Conservation (phyloP, 2,888 invertebrate species). For the Macrosoma leucophasiata region DNA sequence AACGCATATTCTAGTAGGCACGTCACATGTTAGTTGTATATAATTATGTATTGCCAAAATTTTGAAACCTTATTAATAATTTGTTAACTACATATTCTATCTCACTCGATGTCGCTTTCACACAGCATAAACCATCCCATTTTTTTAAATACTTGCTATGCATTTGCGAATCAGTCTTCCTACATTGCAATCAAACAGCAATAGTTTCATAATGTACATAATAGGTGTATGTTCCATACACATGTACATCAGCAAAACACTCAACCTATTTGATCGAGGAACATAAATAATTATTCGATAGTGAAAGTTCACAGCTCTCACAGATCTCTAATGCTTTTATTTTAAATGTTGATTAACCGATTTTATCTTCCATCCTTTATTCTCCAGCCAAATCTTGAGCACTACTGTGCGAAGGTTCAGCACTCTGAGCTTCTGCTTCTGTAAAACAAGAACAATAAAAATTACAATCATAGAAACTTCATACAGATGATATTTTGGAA, state of each 20-base stretch:
- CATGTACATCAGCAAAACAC: slow-evolving; percentile 12
- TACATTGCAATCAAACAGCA: slow-evolving; percentile 41
- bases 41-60: slow-evolving; percentile 36
- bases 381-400: slow-evolving; percentile 44
- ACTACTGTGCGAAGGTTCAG: slow-evolving; percentile 60
- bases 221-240: slow-evolving; percentile 20
- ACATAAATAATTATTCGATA: slow-evolving; percentile 19
- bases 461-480: slow-evolving; percentile 9
- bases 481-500: neutral
- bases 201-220: slow-evolving; percentile 16
- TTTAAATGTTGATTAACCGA: slow-evolving; percentile 22
- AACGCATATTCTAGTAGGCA: slow-evolving; percentile 22
- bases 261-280: slow-evolving; percentile 22
- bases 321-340: slow-evolving; percentile 35
- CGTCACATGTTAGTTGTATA: slow-evolving; percentile 15
- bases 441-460: slow-evolving; percentile 28
- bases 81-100: slow-evolving; percentile 31
- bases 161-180: slow-evolving; percentile 58
- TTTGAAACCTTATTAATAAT: slow-evolving; percentile 6
- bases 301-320: slow-evolving; percentile 29
- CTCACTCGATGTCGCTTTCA: slow-evolving; percentile 18
- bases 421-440: slow-evolving; percentile 57
- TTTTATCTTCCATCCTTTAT: slow-evolving; percentile 22
- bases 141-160: slow-evolving; percentile 35
- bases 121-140: slow-evolving; percentile 23